phyloP scores from a whole-genome alignment of 2,888 invertebrate genomes.

The Torymus auratus region DNA sequence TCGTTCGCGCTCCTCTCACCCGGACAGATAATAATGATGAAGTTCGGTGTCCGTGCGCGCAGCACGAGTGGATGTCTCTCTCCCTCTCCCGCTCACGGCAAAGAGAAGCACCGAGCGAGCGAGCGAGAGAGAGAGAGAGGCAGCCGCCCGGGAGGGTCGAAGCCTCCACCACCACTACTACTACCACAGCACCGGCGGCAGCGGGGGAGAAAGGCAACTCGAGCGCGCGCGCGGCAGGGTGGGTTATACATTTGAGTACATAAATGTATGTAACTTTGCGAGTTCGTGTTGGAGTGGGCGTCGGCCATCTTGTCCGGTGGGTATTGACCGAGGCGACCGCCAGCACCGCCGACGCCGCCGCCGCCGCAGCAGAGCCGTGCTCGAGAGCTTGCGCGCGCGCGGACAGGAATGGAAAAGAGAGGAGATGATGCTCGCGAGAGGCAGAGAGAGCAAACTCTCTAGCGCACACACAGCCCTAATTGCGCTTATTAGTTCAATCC shows the following conservation, averaged over 20 bases:
- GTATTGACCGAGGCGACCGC: constrained; percentile 77
- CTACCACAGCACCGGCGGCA: constrained; percentile 17
- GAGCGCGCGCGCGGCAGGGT: constrained; percentile 65
- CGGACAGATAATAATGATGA: constrained; percentile 75
- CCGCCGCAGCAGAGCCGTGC: neutral
- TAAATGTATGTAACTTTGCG: constrained; percentile 76
- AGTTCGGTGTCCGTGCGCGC: constrained; percentile 74
- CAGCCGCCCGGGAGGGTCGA: constrained; percentile 65
- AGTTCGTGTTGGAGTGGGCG: constrained; percentile 70
- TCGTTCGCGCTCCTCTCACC: constrained; percentile 63
- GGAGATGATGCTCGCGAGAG: constrained; percentile 58
- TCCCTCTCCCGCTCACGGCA: too few species aligned
- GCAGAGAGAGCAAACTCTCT: constrained; percentile 63
- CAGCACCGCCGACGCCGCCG: constrained; percentile 62
- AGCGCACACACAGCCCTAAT: constrained; percentile 63
- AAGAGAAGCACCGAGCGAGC: constrained; percentile 21
- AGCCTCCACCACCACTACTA: too few species aligned
- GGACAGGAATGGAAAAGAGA: constrained; percentile 52
- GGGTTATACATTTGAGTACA: constrained; percentile 76
- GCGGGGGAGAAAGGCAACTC: constrained; percentile 70
- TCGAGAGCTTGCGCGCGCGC: neutral
- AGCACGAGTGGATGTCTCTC: constrained; percentile 69
- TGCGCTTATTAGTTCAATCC: constrained; percentile 73
- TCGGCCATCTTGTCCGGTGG: constrained; percentile 78
- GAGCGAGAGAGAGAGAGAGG: constrained; percentile 35